Conservation (phyloP, 2,888 invertebrate species). For the Pollenia angustigena region DNA sequence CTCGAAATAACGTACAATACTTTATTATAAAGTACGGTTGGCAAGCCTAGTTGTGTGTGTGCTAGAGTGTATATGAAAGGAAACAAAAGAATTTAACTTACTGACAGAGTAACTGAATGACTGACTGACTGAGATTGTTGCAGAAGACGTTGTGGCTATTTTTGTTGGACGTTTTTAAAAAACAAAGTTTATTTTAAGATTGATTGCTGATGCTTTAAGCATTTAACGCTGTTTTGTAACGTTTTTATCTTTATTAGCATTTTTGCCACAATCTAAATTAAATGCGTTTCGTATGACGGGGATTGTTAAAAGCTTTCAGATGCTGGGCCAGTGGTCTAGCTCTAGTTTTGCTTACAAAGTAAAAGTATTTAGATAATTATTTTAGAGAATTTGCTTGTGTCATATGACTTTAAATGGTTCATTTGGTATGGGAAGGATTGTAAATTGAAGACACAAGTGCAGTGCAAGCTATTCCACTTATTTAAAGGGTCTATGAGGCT, state of each 20-base stretch:
- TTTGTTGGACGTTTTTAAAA: not conserved
- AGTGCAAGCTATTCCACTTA: too few species aligned
- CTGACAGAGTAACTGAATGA: slow-evolving; percentile 22
- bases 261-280: slow-evolving; percentile 55
- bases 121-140: slow-evolving; percentile 38
- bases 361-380: too few species aligned
- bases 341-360: too few species aligned
- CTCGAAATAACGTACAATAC: too few species aligned
- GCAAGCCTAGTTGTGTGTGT: too few species aligned
- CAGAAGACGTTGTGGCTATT: slow-evolving; percentile 18
- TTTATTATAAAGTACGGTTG: too few species aligned
- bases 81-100: slow-evolving; percentile 9
- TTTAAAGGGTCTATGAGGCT: too few species aligned
- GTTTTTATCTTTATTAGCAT: slow-evolving; percentile 41
- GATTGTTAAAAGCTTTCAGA: slow-evolving; percentile 1
- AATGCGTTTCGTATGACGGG: slow-evolving; percentile 8
- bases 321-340: not conserved
- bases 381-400: too few species aligned
- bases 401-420: too few species aligned
- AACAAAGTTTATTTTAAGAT: slow-evolving; percentile 34
- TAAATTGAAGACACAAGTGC: too few species aligned
- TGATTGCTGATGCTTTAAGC: slow-evolving; percentile 54
- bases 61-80: not conserved
- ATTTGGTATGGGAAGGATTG: too few species aligned
- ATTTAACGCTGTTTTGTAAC: slow-evolving; percentile 56